Conservation (phyloP, 2,888 invertebrate species). For the Taphrorychus bicolor region DNA sequence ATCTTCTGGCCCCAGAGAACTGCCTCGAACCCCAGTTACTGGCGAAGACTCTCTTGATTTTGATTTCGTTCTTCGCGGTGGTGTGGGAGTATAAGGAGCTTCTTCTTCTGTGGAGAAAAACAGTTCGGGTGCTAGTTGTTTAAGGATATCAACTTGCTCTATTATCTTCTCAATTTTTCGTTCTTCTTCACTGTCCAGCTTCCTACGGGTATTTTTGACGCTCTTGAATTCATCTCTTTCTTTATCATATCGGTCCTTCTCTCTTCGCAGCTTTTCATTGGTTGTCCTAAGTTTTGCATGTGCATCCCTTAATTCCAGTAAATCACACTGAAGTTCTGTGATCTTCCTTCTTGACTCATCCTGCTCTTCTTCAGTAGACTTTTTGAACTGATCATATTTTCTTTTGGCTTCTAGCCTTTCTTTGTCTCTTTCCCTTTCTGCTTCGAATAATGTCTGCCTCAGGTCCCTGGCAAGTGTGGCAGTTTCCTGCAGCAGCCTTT, state of each 20-base stretch:
- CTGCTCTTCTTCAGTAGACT: conserved; percentile 86
- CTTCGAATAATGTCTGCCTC: conserved; percentile 86
- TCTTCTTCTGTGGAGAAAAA: conserved; percentile 62
- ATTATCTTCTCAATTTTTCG: conserved; percentile 74
- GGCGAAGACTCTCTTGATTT: conserved; percentile 77
- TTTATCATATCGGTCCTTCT: conserved; percentile 84
- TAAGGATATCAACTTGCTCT: conserved; percentile 77
- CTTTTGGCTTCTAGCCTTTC: conserved; percentile 87
- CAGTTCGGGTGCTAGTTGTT: conserved; percentile 78
- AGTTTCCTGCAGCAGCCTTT: conserved; percentile 86
- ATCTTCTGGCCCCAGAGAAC: conserved; percentile 59
- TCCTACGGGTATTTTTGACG: conserved; percentile 58
- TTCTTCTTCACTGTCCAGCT: conserved; percentile 71
- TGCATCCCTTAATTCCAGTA: conserved; percentile 87
- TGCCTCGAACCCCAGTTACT: conserved; percentile 63
- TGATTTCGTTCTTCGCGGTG: conserved; percentile 73
- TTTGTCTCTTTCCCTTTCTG: conserved; percentile 89
- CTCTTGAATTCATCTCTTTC: conserved; percentile 71
- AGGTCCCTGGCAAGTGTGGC: conserved; percentile 88
- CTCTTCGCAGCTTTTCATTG: conserved; percentile 87
- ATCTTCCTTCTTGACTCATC: conserved; percentile 87
- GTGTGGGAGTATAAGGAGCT: conserved; percentile 69
- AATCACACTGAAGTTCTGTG: conserved; percentile 83
- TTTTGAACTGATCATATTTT: conserved; percentile 83
- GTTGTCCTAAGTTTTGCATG: conserved; percentile 91